These are phyloP conservation scores for Dicranocentrus wangi DNA, from an alignment of 2,888 invertebrate genomes.

Conservation along the genomic window DNA sequence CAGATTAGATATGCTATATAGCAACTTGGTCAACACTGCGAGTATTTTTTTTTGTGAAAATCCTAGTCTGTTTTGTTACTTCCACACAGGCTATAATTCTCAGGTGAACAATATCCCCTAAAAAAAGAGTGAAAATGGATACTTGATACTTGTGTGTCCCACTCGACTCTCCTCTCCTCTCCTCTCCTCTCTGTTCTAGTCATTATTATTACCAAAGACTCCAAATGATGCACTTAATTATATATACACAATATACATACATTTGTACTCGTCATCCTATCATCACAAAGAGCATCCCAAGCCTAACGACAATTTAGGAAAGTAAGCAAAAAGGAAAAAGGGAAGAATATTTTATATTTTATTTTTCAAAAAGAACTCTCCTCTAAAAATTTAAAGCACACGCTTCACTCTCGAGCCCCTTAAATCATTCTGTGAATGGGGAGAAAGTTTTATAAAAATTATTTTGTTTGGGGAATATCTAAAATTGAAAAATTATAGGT, in stretches of 20 bases:
- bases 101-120: too few species aligned
- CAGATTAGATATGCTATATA: conserved; percentile 45
- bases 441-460: conserved; percentile 54
- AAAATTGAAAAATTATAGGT: conserved; percentile 61
- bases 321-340: not conserved
- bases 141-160: not conserved
- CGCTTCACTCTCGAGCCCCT: not conserved
- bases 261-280: not conserved
- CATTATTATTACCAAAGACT: conserved; percentile 4
- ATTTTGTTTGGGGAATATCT: conserved; percentile 14
- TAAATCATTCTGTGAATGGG: conserved; percentile 37
- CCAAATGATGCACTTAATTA: conserved; percentile 12
- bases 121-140: too few species aligned
- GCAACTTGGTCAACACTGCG: conserved; percentile 45
- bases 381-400: not conserved
- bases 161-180: not conserved
- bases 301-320: conserved; percentile 3
- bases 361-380: not conserved
- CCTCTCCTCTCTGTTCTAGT: not conserved
- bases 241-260: not conserved
- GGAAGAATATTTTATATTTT: not conserved
- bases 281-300: conserved; percentile 7
- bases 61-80: too few species aligned
- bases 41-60: conserved; percentile 21
- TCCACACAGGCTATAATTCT: too few species aligned